A percentile compares a stretch with the other conserved stretches of the same genome.
Conservation (phyloP, 2,888 invertebrate species). For the Caenorhabditis uteleia region DNA sequence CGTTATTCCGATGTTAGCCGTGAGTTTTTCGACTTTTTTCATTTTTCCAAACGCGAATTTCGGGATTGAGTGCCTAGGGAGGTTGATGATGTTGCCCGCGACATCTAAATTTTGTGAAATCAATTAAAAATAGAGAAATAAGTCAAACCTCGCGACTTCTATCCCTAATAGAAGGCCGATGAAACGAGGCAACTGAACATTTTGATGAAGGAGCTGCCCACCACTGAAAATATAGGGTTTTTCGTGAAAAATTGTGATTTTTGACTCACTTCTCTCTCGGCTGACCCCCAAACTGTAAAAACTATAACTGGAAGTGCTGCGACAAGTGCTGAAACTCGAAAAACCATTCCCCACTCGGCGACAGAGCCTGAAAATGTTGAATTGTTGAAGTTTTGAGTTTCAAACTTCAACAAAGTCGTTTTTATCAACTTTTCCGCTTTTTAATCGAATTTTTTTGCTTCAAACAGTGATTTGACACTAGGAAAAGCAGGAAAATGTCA, state of each 20-base stretch:
- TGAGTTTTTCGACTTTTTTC: too few species aligned
- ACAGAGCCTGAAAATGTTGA: slow-evolving; percentile 39
- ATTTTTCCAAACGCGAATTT: background rate
- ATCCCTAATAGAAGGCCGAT: slow-evolving; percentile 27
- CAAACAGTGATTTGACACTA: too few species aligned
- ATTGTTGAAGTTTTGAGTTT: background rate
- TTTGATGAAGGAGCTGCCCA: slow-evolving; percentile 65
- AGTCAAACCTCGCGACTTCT: slow-evolving; percentile 19
- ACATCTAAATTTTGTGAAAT: slow-evolving; percentile 24
- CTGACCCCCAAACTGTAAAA: slow-evolving; percentile 64
- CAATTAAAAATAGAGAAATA: background rate
- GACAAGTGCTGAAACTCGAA: slow-evolving; percentile 61
- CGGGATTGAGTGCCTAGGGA: slow-evolving; percentile 21
- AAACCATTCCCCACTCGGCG: slow-evolving; percentile 64
- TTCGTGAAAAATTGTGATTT: background rate
- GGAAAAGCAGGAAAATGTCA: too few species aligned
- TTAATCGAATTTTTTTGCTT: background rate
- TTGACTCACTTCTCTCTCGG: slow-evolving; percentile 52
- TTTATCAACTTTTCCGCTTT: background rate
- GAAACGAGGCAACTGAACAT: slow-evolving; percentile 52
- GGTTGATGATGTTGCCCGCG: slow-evolving; percentile 40
- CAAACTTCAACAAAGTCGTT: background rate
- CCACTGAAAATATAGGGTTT: slow-evolving; percentile 24
- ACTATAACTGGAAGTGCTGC: slow-evolving; percentile 62
- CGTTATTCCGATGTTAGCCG: too few species aligned